Percentiles rank a stretch among this genome's conserved stretches.
Conservation (phyloP, 2,888 invertebrate species). For the Drosophila nr. medialis region DNA sequence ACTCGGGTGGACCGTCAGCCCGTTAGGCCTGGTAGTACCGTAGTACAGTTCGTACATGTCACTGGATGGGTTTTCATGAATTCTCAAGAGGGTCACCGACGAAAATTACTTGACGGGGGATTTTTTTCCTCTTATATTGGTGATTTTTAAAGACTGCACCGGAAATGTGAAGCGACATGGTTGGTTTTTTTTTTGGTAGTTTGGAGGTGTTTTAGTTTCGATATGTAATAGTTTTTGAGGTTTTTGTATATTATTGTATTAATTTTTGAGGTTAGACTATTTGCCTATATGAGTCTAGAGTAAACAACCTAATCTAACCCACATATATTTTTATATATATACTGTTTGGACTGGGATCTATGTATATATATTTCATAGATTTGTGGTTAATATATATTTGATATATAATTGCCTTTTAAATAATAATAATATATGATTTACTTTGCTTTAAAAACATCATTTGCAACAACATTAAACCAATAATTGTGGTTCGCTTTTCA, state of each 20-base stretch:
- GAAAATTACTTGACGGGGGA: constrained; percentile 2
- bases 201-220: not conserved
- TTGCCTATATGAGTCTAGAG: not conserved
- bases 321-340: not conserved
- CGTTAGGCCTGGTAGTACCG: not conserved
- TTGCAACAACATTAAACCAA: not conserved
- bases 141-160: not conserved
- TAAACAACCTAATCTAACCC: not conserved
- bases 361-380: not conserved
- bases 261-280: not conserved
- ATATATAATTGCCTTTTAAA: not conserved
- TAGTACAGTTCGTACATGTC: constrained; percentile 41
- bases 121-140: not conserved
- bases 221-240: too few species aligned
- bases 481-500: not conserved
- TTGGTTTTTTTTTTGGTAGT: not conserved
- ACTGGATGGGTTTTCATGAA: constrained; percentile 20
- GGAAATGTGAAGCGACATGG: not conserved
- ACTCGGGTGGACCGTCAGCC: not conserved
- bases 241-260: not conserved
- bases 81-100: constrained; percentile 39
- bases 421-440: not conserved
- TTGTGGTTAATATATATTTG: not conserved
- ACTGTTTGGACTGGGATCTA: not conserved
- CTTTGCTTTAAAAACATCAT: not conserved